These are phyloP conservation scores for Diaphora mendica DNA, from an alignment of 2,888 invertebrate species.

Conservation along the genomic window DNA sequence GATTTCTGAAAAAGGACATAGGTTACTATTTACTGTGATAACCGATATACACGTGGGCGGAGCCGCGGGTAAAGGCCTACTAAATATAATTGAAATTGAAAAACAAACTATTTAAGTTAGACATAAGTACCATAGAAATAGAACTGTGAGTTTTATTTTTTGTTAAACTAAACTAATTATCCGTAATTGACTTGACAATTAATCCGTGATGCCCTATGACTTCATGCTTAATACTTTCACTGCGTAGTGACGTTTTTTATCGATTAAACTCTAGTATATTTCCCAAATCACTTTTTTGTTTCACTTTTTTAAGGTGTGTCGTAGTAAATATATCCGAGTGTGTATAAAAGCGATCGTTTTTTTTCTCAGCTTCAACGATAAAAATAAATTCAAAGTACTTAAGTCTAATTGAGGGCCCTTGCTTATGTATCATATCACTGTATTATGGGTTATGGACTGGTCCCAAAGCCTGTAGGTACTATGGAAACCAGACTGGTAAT, in stretches of 20 bases:
- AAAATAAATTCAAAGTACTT: background rate
- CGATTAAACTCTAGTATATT: background rate
- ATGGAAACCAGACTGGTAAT: too few relatives aligned
- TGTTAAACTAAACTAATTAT: background rate
- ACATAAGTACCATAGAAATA: background rate
- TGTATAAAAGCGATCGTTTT: background rate
- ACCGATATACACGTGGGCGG: too few relatives aligned
- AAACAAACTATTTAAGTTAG: background rate
- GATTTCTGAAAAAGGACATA: too few relatives aligned
- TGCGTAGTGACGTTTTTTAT: conserved; percentile 26
- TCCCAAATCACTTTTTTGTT: background rate
- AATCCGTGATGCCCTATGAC: conserved; percentile 27
- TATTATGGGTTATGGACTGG: too few relatives aligned
- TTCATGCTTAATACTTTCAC: conserved; percentile 33
- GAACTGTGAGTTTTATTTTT: background rate
- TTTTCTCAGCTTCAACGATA: background rate
- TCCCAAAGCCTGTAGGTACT: too few relatives aligned
- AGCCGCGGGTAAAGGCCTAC: too few relatives aligned
- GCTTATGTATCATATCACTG: too few relatives aligned
- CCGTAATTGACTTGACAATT: conserved; percentile 21
- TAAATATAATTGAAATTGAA: background rate
- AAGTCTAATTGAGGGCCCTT: too few relatives aligned
- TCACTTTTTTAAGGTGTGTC: background rate
- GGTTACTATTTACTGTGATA: too few relatives aligned
- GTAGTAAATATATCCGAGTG: background rate